These are phyloP conservation scores for Melopsittacus undulatus DNA, from an alignment of 2,797 vertebrate genomes.

Conservation along the genomic window DNA sequence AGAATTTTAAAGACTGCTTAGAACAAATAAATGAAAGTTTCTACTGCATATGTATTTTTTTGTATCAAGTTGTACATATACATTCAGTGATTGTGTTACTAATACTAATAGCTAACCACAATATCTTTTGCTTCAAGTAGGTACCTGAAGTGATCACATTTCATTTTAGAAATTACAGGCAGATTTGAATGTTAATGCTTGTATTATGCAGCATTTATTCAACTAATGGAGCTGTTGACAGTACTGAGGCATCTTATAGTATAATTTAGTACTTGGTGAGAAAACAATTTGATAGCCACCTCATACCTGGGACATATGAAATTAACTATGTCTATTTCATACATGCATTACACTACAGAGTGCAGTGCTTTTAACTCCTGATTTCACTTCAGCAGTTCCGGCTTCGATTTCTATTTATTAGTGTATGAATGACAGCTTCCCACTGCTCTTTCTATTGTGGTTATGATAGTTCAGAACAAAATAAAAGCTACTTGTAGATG, in stretches of 20 bases:
- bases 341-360: neutral
- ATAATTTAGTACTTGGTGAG: constrained; percentile 29
- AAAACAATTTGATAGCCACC: neutral
- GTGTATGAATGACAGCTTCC: neutral
- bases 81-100: neutral
- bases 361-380: neutral
- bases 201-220: constrained; percentile 41
- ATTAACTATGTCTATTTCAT: neutral
- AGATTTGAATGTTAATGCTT: constrained; percentile 32
- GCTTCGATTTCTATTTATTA: neutral
- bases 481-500: neutral
- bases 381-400: neutral
- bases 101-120: neutral
- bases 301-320: neutral
- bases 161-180: constrained; percentile 1
- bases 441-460: neutral
- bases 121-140: neutral
- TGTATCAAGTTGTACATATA: neutral
- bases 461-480: neutral
- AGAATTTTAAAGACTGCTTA: neutral
- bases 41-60: neutral
- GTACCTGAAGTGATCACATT: neutral
- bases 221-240: constrained; percentile 37
- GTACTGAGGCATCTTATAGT: neutral
- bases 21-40: neutral